A percentile compares a stretch with the other conserved stretches of the same genome.
Conservation (phyloP, 2,113 vertebrate species). For the Euleptes europaea region DNA sequence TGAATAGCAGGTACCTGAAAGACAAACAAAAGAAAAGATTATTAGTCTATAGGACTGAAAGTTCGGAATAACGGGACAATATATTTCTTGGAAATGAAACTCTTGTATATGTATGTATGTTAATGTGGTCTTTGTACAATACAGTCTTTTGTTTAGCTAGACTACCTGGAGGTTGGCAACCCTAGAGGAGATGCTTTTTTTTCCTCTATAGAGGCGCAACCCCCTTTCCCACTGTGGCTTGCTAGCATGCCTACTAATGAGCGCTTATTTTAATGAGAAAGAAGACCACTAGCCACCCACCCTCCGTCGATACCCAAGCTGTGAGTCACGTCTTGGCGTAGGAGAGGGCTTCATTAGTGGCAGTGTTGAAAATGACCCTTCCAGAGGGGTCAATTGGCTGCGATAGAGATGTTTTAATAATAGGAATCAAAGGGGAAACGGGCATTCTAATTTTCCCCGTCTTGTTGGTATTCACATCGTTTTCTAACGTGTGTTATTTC, state of each 20-base stretch:
- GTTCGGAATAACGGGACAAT: no score
- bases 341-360: conserved; percentile 3
- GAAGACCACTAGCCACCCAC: not conserved
- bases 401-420: conserved; percentile 1
- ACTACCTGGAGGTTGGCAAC: not conserved
- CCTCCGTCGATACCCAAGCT: not conserved
- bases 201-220: not conserved
- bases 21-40: no score
- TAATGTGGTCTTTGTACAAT: no score
- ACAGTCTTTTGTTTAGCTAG: no score
- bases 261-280: not conserved
- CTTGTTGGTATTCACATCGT: not conserved
- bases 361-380: conserved; percentile 1
- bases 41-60: no score
- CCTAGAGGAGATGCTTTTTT: not conserved
- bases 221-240: not conserved
- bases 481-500: not conserved
- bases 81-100: no score
- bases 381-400: conserved; percentile 4
- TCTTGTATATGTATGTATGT: no score
- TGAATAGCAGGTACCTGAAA: no score
- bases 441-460: not conserved
- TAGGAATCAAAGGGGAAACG: not conserved
- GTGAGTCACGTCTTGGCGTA: not conserved
- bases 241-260: not conserved